A percentile compares a stretch with the other conserved stretches of the same genome.
Conservation (phyloP, 2,888 invertebrate genomes). For the Tortricodes alternella region DNA sequence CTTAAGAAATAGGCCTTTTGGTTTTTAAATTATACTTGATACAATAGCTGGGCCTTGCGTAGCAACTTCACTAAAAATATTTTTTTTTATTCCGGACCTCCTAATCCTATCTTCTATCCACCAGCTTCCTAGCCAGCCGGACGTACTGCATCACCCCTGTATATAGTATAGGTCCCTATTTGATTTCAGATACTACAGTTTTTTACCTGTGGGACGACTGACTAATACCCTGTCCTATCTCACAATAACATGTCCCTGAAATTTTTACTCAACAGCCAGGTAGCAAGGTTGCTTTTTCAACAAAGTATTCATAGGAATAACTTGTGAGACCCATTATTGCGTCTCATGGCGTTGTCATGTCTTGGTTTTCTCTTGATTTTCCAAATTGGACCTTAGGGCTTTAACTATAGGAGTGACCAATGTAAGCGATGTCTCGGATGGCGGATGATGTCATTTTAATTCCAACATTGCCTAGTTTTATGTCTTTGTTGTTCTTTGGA, state of each 20-base stretch:
- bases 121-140: too few relatives aligned
- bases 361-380: not conserved
- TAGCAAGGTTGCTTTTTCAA: slow-evolving; percentile 1
- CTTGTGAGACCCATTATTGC: slow-evolving; percentile 26
- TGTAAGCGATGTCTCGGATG: not conserved
- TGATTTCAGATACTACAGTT: too few relatives aligned
- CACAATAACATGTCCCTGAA: not conserved
- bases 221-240: too few relatives aligned
- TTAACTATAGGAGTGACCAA: not conserved
- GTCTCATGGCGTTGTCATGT: slow-evolving; percentile 22
- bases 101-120: too few relatives aligned
- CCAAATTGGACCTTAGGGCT: not conserved
- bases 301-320: not conserved
- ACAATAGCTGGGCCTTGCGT: too few relatives aligned
- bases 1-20: too few relatives aligned
- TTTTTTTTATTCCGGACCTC: too few relatives aligned
- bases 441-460: slow-evolving; percentile 46
- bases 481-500: slow-evolving; percentile 9
- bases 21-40: too few relatives aligned
- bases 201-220: too few relatives aligned
- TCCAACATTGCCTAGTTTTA: slow-evolving; percentile 38
- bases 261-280: not conserved
- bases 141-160: too few relatives aligned
- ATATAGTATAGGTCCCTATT: too few relatives aligned
- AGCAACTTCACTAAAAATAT: too few relatives aligned